Conservation (phyloP, 2,113 vertebrate species). For the Hassar affinis region DNA sequence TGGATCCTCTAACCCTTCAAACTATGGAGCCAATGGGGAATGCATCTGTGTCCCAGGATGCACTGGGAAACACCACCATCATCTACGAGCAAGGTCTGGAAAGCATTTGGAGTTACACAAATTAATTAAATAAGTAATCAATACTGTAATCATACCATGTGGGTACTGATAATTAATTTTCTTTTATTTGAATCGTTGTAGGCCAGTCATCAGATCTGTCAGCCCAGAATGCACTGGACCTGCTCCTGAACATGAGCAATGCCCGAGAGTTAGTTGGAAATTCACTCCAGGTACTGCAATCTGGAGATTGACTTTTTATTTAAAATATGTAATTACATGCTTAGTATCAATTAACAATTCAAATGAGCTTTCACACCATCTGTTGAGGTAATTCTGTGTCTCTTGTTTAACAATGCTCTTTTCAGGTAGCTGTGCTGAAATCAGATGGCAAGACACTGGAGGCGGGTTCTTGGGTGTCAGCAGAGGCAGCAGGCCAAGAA, state of each 20-base stretch:
- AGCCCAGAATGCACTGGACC: conserved; percentile 87
- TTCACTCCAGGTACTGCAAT: conserved; percentile 79
- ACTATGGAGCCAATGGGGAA: conserved; percentile 73
- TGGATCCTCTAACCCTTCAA: conserved; percentile 71
- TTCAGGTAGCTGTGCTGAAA: conserved; percentile 85
- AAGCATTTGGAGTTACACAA: not conserved
- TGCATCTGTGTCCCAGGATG: conserved; percentile 74
- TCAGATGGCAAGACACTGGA: conserved; percentile 58
- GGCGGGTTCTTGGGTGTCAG: conserved; percentile 58
- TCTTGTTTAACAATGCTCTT: not conserved
- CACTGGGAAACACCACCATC: conserved; percentile 84
- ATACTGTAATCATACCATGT: not conserved
- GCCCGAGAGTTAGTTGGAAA: conserved; percentile 80
- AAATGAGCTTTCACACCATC: not conserved
- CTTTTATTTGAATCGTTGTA: conserved; percentile 20
- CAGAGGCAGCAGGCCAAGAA: conserved; percentile 48
- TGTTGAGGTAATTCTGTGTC: not conserved
- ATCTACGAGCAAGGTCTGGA: conserved; percentile 87
- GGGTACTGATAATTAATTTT: not conserved
- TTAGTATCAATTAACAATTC: not conserved
- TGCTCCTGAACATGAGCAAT: conserved; percentile 91
- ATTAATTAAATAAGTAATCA: not conserved
- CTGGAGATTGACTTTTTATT: not conserved
- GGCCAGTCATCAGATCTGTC: conserved; percentile 80
- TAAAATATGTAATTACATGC: not conserved